These are phyloP conservation scores for Hydropsyche betteni DNA, from an alignment of 2,888 invertebrate species.

Conservation along the genomic window DNA sequence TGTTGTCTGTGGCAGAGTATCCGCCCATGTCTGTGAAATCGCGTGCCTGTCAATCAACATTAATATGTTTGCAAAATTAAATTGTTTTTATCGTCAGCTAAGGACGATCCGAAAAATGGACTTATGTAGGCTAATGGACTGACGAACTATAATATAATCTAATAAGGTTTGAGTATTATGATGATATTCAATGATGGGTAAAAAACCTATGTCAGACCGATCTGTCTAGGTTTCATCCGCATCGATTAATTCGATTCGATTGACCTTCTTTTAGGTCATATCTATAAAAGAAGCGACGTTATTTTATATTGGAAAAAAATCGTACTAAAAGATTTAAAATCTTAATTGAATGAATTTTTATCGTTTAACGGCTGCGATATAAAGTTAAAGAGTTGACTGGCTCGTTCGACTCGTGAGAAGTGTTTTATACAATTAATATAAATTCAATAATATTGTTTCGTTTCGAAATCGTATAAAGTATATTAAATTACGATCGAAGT, in stretches of 20 bases:
- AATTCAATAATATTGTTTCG: background rate
- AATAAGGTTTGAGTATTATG: no score
- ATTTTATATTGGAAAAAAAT: no score
- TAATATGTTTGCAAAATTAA: constrained; percentile 26
- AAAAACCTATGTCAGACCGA: no score
- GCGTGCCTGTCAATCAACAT: constrained; percentile 29
- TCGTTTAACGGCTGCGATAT: constrained; percentile 4
- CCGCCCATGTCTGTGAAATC: constrained; percentile 31
- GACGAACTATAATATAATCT: background rate
- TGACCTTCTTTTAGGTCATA: no score
- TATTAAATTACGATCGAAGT: background rate
- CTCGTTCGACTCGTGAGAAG: background rate
- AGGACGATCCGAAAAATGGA: constrained; percentile 1
- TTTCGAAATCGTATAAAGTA: background rate
- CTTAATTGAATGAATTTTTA: constrained; percentile 18
- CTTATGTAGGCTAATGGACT: constrained; percentile 23
- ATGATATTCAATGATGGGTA: no score
- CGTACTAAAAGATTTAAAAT: constrained; percentile 2
- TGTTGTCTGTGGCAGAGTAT: constrained; percentile 12
- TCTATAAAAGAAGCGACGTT: no score
- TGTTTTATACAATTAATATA: background rate
- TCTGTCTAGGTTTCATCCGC: no score
- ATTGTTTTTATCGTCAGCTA: constrained; percentile 18
- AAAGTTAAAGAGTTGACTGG: background rate
- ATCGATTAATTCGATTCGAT: no score